These are phyloP conservation scores for Aleiodes sp. DNA, from an alignment of 1,140 invertebrate genomes.

Conservation along the genomic window DNA sequence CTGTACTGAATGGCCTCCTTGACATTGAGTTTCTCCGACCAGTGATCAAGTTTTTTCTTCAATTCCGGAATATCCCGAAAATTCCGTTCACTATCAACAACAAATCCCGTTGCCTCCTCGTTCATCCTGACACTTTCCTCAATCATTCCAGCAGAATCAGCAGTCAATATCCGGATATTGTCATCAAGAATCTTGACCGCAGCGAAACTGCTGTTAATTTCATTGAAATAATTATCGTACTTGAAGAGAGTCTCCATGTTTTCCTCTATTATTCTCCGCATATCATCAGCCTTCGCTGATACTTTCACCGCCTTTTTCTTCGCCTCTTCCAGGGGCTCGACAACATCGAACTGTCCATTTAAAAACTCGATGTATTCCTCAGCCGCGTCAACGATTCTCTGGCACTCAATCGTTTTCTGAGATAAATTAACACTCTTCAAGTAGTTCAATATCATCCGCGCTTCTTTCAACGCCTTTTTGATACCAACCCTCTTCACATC, in stretches of 20 bases:
- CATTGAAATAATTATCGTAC: constrained; percentile 55
- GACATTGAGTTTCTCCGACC: constrained; percentile 64
- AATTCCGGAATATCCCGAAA: constrained; percentile 53
- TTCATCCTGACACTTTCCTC: constrained; percentile 50
- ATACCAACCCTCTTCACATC: constrained; percentile 70
- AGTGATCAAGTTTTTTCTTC: constrained; percentile 53
- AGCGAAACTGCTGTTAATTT: constrained; percentile 49
- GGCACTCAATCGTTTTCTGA: constrained; percentile 54
- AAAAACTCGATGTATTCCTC: constrained; percentile 57
- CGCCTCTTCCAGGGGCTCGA: constrained; percentile 57
- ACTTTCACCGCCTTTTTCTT: constrained; percentile 52
- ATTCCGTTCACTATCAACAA: constrained; percentile 56
- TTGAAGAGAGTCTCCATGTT: constrained; percentile 56
- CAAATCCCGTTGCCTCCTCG: constrained; percentile 48
- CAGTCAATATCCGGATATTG: constrained; percentile 42
- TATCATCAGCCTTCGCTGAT: constrained; percentile 51
- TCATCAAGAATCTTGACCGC: constrained; percentile 41
- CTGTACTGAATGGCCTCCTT: constrained; percentile 72
- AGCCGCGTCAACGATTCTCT: constrained; percentile 62
- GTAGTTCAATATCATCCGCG: constrained; percentile 66
- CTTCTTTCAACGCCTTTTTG: constrained; percentile 70
- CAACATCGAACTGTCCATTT: constrained; percentile 58
- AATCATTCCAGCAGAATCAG: constrained; percentile 44
- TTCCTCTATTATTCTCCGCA: constrained; percentile 50
- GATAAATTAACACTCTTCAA: constrained; percentile 68